Base-by-base conservation (phyloP, 2,888 invertebrate species). In the Himalopsyche kuldschensis region DNA sequence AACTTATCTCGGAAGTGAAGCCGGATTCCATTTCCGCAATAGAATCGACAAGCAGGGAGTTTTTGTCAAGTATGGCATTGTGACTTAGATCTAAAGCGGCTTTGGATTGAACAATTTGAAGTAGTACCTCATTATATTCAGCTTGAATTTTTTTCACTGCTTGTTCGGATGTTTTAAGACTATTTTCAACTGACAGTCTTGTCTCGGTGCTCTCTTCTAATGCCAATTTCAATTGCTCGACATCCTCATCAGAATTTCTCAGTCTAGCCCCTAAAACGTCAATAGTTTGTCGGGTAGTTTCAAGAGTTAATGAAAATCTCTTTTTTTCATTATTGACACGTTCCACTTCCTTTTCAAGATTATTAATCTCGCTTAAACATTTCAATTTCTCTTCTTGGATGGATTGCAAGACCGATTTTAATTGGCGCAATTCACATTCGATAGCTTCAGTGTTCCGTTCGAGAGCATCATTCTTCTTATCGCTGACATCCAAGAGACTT, bases 231-330 rank as follows among this genome's bases (percentile, higher is more conserved):
- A 94, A 88, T 88, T 91, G 91, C 87, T 93, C 93, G 0, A 94
- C 90, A 88, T 93, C 93, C 87, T 90, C 91, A 87, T 94, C 94
- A 4, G 94, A 94, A 87, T 93, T 91, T 78, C 93, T 90, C 79
- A 94, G 88, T 24, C 94, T 90, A 88, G 91, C 90, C 35, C 92
- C 93, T 79, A 94, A 87, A 4, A 93, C 93, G 87, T 93, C 92
- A 17, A 94, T 92, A 77, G 93, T 93, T 84, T 92, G 91, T 87
- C 92, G 91, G 1, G 92, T 93, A 20, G 93, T 92, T 41, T 90
- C 91, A n/a, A 94, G 89, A n/a, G 93, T 93, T 87, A 93, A 90
- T 88, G 93, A 91, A 88, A 92, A 94, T 82, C 92, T 91, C 83
- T 90, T 91, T 86, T 93, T 93, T 84, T 94, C 93, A 86, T 90